Percentiles rank a stretch among this genome's conserved stretches.
These are phyloP conservation scores for Strigamia maritima DNA, from an alignment of 2,888 invertebrate species.

Conservation along the genomic window DNA sequence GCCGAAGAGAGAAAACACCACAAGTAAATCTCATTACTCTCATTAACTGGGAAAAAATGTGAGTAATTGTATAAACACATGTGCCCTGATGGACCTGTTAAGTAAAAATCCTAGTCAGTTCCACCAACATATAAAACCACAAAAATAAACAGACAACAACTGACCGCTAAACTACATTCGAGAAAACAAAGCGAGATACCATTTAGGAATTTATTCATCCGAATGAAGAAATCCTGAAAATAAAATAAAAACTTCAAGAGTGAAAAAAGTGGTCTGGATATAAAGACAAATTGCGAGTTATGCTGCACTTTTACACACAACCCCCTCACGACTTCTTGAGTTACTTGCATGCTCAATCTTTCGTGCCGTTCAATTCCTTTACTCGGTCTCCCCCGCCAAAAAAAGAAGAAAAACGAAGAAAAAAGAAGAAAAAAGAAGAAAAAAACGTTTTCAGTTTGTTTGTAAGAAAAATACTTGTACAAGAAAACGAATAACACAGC, in stretches of 20 bases:
- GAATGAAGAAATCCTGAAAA: background rate
- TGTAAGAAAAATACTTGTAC: background rate
- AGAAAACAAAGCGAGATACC: too few relatives aligned
- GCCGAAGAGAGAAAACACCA: background rate
- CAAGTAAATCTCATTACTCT: background rate
- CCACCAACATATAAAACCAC: too few relatives aligned
- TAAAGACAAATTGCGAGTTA: background rate
- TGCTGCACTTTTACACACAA: background rate
- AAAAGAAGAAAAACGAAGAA: too few relatives aligned
- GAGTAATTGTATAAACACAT: background rate
- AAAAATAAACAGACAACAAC: too few relatives aligned
- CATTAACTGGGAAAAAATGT: background rate
- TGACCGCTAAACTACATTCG: too few relatives aligned
- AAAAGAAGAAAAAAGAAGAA: background rate
- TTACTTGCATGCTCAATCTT: slow-evolving; percentile 4
- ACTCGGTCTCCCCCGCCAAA: background rate
- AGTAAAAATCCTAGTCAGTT: background rate
- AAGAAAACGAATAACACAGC: background rate
- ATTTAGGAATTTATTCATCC: too few relatives aligned
- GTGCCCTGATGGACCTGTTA: background rate
- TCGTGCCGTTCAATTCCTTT: background rate
- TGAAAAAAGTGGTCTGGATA: background rate
- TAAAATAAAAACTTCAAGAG: background rate
- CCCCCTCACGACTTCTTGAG: background rate
- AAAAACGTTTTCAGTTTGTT: background rate